Evolutionary conservation across 2,113 vertebrate genomes (phyloP).

Genomic region (Glareola pratincola): DNA sequence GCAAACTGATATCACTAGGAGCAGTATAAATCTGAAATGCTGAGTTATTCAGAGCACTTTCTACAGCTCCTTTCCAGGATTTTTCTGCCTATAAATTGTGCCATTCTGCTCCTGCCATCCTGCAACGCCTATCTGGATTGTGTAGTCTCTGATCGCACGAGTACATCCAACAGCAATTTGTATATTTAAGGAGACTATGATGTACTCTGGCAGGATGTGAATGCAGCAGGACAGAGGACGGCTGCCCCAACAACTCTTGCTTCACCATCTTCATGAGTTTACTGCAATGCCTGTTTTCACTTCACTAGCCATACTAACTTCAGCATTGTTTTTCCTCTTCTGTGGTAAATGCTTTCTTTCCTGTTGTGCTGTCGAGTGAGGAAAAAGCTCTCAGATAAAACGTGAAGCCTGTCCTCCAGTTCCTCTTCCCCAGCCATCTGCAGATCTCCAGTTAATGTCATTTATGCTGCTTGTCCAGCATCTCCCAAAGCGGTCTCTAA

Average conservation of each 20-base stretch:
- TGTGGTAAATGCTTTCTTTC: neutral
- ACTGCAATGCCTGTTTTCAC: neutral
- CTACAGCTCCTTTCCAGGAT: neutral
- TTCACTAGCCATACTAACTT: neutral
- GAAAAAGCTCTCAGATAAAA: neutral
- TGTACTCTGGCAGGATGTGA: neutral
- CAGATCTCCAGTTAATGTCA: neutral
- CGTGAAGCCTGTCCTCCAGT: neutral
- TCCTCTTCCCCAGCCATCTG: neutral
- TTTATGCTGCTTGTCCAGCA: neutral
- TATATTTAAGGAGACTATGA: neutral
- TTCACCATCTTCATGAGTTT: neutral
- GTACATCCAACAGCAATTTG: neutral
- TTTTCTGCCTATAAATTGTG: conserved; percentile 9
- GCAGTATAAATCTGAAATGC: neutral
- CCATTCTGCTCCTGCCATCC: conserved; percentile 19
- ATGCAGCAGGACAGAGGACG: neutral
- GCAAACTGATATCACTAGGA: neutral
- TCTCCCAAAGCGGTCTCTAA: neutral
- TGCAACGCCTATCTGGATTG: neutral
- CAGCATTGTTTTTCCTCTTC: neutral
- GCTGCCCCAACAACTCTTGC: neutral
- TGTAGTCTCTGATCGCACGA: neutral
- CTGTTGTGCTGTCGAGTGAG: neutral
- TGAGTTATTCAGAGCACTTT: neutral